Conservation (phyloP, 2,797 vertebrate genomes). For the Potorous gilbertii region DNA sequence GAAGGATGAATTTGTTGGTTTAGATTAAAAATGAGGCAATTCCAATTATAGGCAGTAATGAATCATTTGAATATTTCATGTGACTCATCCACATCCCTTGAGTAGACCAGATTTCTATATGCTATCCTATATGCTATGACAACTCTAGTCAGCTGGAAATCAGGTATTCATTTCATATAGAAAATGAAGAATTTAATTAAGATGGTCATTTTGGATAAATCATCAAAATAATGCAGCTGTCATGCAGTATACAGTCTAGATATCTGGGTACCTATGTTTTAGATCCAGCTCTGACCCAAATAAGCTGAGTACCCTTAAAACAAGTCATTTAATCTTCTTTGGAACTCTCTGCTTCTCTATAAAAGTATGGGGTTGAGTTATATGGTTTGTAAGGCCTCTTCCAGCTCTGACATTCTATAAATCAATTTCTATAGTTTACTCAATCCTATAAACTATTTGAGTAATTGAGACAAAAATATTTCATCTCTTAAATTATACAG, state of each 20-base stretch:
- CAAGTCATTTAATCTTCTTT: neutral
- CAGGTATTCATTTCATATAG: neutral
- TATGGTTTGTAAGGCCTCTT: neutral
- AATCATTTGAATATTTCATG: neutral
- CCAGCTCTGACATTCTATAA: neutral
- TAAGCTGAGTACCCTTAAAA: neutral
- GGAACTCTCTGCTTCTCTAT: neutral
- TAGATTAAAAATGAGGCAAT: constrained; percentile 76
- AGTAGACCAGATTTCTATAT: neutral
- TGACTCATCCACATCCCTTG: neutral
- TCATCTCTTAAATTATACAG: neutral
- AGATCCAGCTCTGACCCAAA: neutral
- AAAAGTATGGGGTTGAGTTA: neutral
- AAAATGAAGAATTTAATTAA: neutral
- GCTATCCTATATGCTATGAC: neutral
- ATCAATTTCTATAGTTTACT: neutral
- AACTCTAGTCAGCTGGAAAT: neutral
- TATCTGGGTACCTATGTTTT: neutral
- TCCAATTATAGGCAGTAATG: constrained; percentile 13
- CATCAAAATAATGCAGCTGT: neutral
- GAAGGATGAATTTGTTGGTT: constrained; percentile 73
- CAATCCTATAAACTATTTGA: neutral
- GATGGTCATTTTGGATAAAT: neutral
- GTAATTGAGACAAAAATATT: neutral
- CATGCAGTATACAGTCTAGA: neutral